Percentiles rank a stretch among this genome's conserved stretches.
Conservation (phyloP, 2,888 invertebrate species). For the Lasioglossum malachurum region DNA sequence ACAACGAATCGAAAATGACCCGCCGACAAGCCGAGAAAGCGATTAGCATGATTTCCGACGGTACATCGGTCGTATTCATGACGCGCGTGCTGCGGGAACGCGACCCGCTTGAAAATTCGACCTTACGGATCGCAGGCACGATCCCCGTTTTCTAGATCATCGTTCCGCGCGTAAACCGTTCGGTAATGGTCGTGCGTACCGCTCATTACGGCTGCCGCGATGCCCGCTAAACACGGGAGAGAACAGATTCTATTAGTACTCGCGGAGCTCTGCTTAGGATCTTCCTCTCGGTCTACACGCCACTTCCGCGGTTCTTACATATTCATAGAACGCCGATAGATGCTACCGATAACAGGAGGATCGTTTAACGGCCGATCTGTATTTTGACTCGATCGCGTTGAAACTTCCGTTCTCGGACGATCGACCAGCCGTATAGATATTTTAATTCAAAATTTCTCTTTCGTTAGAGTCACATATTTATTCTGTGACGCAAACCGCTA, state of each 20-base stretch:
- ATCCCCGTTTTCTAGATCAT: background rate
- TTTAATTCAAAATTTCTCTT: constrained; percentile 49
- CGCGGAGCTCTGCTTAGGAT: background rate
- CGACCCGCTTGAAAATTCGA: constrained; percentile 16
- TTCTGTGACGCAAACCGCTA: constrained; percentile 15
- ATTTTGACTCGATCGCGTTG: background rate
- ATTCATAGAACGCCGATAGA: background rate
- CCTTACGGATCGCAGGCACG: background rate
- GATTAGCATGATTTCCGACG: background rate
- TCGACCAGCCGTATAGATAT: constrained; percentile 8
- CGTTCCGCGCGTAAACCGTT: background rate
- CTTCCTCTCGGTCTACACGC: background rate
- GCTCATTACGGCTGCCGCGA: background rate
- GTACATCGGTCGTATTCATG: constrained; percentile 12
- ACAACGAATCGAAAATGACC: background rate
- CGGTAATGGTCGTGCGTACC: background rate
- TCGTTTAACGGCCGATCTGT: background rate
- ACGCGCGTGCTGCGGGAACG: constrained; percentile 23
- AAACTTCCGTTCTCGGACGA: background rate
- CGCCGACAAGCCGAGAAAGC: constrained; percentile 1
- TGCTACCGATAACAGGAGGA: background rate
- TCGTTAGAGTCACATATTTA: constrained; percentile 29
- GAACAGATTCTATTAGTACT: background rate
- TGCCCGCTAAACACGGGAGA: background rate
- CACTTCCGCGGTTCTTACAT: background rate